A percentile compares a stretch with the other conserved stretches of the same genome.
Evolutionary conservation across 2,888 invertebrate genomes (phyloP).

Genomic region (Noctua janthina): DNA sequence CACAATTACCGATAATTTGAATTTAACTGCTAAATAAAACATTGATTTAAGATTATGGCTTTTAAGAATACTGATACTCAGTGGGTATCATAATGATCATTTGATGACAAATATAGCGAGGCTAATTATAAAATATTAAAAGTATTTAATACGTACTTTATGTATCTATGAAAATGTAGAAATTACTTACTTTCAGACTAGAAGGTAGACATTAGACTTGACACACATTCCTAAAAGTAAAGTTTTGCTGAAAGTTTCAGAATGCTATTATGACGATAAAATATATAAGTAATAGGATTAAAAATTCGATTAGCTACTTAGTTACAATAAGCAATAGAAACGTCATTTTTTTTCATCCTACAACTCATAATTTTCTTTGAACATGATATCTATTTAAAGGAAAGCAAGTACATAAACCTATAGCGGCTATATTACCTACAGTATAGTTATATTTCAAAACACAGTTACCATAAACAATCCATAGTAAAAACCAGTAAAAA

Average conservation of each 20-base stretch:
- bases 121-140: too few species aligned
- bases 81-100: too few species aligned
- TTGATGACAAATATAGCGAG: too few species aligned
- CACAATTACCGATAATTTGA: too few species aligned
- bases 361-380: background rate
- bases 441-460: background rate
- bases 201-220: fast-evolving
- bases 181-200: background rate
- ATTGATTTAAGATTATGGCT: too few species aligned
- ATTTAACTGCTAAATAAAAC: too few species aligned
- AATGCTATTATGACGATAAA: background rate
- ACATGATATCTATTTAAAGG: background rate
- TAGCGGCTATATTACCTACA: background rate
- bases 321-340: background rate
- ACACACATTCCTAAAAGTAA: background rate
- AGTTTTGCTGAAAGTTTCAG: background rate
- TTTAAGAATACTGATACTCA: too few species aligned
- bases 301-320: background rate
- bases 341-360: background rate
- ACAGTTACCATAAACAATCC: conserved; percentile 4
- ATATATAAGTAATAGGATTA: background rate
- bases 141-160: background rate
- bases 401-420: background rate
- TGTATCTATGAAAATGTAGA: background rate
- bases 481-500: background rate